These are phyloP conservation scores for Campylorhamphus procurvoides DNA, from an alignment of 2,113 vertebrate species.

Conservation along the genomic window DNA sequence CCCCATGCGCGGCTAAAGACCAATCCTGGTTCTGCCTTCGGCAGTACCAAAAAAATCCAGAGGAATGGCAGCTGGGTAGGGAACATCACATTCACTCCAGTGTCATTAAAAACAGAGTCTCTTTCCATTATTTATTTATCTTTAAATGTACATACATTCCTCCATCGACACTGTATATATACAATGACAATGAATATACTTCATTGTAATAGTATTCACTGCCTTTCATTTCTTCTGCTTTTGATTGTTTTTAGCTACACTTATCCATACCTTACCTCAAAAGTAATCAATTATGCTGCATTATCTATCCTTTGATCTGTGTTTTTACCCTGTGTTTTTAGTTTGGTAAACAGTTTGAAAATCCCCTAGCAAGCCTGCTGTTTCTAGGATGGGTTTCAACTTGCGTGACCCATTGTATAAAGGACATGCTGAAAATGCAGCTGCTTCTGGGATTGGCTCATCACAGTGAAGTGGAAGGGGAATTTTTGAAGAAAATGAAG, in stretches of 20 bases:
- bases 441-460: neutral
- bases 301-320: neutral
- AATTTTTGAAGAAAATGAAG: neutral
- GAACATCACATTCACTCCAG: neutral
- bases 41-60: neutral
- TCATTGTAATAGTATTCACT: neutral
- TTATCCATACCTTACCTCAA: neutral
- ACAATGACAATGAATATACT: neutral
- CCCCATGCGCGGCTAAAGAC: neutral
- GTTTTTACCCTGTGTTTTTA: neutral
- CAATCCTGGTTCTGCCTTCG: neutral
- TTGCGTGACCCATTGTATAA: neutral
- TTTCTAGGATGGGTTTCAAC: neutral
- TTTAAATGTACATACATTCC: neutral
- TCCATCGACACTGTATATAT: neutral
- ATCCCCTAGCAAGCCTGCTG: neutral
- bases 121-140: neutral
- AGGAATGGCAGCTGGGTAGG: neutral
- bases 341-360: neutral
- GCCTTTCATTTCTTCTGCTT: neutral
- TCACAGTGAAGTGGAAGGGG: neutral
- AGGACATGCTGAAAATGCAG: neutral
- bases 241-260: neutral
- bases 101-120: neutral
- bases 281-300: neutral